Base-by-base conservation (phyloP, 2,113 vertebrate genomes). In the Rhodinocichla rosea region DNA sequence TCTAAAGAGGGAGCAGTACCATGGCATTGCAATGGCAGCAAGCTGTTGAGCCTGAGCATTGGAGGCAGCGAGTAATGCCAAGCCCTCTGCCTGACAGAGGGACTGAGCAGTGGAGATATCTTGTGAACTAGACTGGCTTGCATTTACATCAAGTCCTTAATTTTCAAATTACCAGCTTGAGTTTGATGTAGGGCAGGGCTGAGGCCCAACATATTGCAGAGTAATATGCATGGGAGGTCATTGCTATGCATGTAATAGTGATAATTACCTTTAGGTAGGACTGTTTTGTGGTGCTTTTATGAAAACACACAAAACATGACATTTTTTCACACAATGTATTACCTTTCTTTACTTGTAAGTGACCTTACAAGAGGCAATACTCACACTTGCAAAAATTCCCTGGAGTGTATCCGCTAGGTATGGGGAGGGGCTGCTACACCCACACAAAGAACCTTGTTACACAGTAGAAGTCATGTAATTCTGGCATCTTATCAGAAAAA, bases 351-450 rank as follows among this genome's bases (percentile, higher is more conserved):
- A 53, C 50, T 86, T 22, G n/a, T n/a, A n/a, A 11, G 39, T 90
- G 92, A 95, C 92, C 90, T 96, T 94, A 65, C 30, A 75, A 64
- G 83, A 92, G 83, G 71, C 90, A 89, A 88, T 92, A 89, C 47
- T 80, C 5, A 10, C 59, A 35, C 82, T 90, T 90, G 50, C 44
- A 83, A 96, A 94, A 90, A 92, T 78, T 95, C 96, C 92, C 80
- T 71, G 45, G 80, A 92, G 88, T 96, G 39, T 96, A 87, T 97
- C 96, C 69, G 24, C 96, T 97, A 94, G 92, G 90, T 90, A 95
- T 92, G 90, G 93, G 93, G 95, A 97, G 94, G 69, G 86, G 93
- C 80, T 89, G 94, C 69, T 96, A 94, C 90, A 0, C 95, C 96
- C 73, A 92, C 95, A 84, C 5, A 1, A 78, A 90, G 79, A 94